phyloP scores from a whole-genome alignment of 64 coral and sea anemone genomes.

The Montipora cactus region DNA sequence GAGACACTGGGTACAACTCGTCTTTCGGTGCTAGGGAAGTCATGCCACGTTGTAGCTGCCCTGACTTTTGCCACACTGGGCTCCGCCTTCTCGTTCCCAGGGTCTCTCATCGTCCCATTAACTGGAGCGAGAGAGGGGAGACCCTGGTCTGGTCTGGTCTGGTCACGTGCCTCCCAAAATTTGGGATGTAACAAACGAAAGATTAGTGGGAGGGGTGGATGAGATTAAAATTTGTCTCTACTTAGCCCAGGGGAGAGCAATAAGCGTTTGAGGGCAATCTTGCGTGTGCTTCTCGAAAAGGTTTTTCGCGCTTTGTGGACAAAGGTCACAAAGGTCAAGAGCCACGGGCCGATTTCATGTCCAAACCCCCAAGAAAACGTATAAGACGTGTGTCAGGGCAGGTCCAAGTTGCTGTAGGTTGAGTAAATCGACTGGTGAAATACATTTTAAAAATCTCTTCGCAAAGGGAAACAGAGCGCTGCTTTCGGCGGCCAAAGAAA shows the following conservation, averaged over 20 bases:
- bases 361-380: background rate
- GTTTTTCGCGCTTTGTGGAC: background rate
- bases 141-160: background rate
- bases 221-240: background rate
- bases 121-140: background rate
- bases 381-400: no score
- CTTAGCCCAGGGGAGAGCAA: background rate
- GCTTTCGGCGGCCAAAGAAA: no score
- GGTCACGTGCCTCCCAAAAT: background rate
- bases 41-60: slow-evolving; percentile 72
- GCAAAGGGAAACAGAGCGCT: no score
- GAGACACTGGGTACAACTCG: slow-evolving; percentile 35
- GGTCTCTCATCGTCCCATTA: background rate
- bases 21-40: slow-evolving; percentile 61
- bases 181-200: background rate
- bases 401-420: no score
- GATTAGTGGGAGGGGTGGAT: background rate
- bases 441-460: no score
- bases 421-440: no score
- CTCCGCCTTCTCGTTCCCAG: slow-evolving; percentile 1
- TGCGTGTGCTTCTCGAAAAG: background rate
- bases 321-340: background rate
- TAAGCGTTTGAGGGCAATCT: background rate
- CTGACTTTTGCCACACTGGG: slow-evolving; percentile 61
- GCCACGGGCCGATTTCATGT: background rate